Evolutionary conservation across 2,113 vertebrate species (phyloP), one percentile per base, ranked within the genome.

Genomic region (Tringa solitaria): DNA sequence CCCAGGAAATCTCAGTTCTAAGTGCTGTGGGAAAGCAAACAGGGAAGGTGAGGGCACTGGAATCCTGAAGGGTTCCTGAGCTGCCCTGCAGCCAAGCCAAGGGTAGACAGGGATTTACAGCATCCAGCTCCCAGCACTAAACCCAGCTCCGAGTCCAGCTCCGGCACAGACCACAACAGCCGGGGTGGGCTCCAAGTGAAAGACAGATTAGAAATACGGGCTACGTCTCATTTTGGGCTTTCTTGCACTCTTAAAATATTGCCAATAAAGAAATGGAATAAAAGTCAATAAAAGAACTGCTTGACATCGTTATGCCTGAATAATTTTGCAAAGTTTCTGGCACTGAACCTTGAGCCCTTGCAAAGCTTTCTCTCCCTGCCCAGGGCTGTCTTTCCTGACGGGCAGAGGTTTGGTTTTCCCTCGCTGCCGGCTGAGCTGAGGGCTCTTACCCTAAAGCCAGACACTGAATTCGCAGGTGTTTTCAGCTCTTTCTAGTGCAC

Each of bases 71-170:
- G 41, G 72, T 14, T 39, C 8, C 35, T 3, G 37, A 51, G 87
- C 10, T 41, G 81, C 73, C 77, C 4, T 61, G 27, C 20, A 1
- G 3, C 28, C 33, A 1, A 18, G 43, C 33, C 76, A 63, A 57
- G 60, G 3, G 43, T 76, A 53, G 37, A 15, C 2, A 26, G 1
- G 24, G 27, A 8, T 50, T 22, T 15, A 14, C 54, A 50, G 65
- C 84, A 30, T 43, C 23, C 3, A 8, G 21, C 2, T 1, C 5
- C 1, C 24, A 23, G 1, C 3, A 14, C 30, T 22, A 8, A 50
- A 30, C 48, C 23, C 3, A 8, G 21, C 2, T 1, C 5, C 1
- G 28, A 26, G 1, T 4, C 17, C 4, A 15, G 54, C 17, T 17
- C 46, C 39, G 8, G 3, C 53, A 6, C 1, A 4, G 33, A 6